phyloP scores from a whole-genome alignment of 2,888 invertebrate genomes.

The Corythucha ciliata region DNA sequence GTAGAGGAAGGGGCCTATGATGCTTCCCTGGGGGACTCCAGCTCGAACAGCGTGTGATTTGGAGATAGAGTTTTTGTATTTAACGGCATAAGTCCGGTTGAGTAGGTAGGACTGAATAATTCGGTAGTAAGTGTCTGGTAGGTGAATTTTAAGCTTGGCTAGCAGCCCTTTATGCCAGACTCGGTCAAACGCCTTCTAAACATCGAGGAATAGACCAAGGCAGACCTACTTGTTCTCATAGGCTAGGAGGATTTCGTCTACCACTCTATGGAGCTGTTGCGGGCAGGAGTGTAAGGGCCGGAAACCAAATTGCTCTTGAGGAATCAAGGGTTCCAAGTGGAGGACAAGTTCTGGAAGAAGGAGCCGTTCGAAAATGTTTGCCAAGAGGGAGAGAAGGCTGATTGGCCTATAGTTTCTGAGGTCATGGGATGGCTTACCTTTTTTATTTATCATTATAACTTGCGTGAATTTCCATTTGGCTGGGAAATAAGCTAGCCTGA shows the following conservation, averaged over 20 bases:
- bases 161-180: conserved; percentile 21
- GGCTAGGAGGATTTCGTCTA: conserved; percentile 13
- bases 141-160: conserved; percentile 8
- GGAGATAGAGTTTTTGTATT: background rate
- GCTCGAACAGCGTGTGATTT: conserved; percentile 11
- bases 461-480: no score
- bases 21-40: conserved; percentile 23
- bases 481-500: no score
- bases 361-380: no score
- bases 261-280: conserved; percentile 10
- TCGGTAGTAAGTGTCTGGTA: conserved; percentile 17
- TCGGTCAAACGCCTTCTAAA: conserved; percentile 10
- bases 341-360: no score
- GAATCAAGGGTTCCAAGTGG: no score
- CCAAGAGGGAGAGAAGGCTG: no score
- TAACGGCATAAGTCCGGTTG: conserved; percentile 9
- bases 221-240: conserved; percentile 16
- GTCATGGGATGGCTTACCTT: no score
- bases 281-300: conserved; percentile 12
- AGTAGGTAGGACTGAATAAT: conserved; percentile 18
- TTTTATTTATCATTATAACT: no score
- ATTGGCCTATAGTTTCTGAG: no score
- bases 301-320: conserved; percentile 13
- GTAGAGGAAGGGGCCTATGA: conserved; percentile 22
- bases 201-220: conserved; percentile 8